These are phyloP conservation scores for Acipenser ruthenus DNA, from an alignment of 2,797 vertebrate genomes.

Conservation along the genomic window DNA sequence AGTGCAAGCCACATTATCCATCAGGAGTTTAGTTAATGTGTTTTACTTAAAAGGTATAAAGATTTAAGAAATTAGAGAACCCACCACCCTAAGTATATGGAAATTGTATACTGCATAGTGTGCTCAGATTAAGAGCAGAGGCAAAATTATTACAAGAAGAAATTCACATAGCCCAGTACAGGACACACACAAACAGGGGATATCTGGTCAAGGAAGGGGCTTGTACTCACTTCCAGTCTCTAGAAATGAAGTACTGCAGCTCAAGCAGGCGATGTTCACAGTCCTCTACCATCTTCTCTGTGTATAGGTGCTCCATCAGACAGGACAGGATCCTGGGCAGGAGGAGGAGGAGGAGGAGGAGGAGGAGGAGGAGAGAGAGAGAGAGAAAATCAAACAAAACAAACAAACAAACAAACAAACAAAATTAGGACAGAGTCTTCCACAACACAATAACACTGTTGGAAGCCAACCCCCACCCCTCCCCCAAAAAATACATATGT, in stretches of 20 bases:
- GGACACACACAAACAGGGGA: background rate
- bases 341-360: no score
- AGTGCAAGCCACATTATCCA: background rate
- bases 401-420: no score
- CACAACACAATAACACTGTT: background rate
- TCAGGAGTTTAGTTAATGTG: background rate
- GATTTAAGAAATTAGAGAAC: no score
- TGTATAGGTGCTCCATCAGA: slow-evolving; percentile 96
- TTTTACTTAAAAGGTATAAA: no score
- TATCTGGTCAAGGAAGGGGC: background rate
- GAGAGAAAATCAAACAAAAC: no score
- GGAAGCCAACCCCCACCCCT: background rate
- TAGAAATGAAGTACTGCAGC: slow-evolving; percentile 93
- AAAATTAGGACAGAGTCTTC: background rate
- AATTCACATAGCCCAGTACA: no score
- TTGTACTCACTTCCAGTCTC: slow-evolving; percentile 89
- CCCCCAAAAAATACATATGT: background rate
- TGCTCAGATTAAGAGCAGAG: no score
- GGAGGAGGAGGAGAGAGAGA: no score
- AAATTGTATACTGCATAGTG: no score
- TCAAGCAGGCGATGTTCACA: slow-evolving; percentile 89
- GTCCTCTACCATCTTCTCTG: slow-evolving; percentile 96
- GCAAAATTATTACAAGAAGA: no score
- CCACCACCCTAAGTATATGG: no score
- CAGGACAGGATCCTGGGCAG: slow-evolving; percentile 85